Conservation (phyloP, 2,888 invertebrate species). For the Xylocampa areola region DNA sequence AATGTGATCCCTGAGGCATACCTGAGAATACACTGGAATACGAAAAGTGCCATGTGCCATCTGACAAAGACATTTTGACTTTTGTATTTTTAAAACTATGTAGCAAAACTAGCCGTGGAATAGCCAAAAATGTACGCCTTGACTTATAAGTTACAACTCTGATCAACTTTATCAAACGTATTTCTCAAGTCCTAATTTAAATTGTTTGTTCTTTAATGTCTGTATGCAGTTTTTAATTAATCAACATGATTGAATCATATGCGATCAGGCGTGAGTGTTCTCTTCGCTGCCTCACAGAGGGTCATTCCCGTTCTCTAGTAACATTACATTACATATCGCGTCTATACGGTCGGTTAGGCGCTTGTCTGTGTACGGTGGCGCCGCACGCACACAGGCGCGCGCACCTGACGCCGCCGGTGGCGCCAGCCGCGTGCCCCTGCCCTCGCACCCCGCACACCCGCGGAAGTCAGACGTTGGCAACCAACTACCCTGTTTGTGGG, state of each 20-base stretch:
- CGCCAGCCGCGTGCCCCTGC: constrained; percentile 75
- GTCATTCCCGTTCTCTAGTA: constrained; percentile 14
- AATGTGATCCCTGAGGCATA: constrained; percentile 24
- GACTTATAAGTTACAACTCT: background rate
- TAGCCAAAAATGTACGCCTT: background rate
- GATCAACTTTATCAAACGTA: constrained; percentile 20
- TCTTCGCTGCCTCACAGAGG: constrained; percentile 43
- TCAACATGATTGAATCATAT: background rate
- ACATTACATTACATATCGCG: constrained; percentile 22
- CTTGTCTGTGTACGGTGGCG: constrained; percentile 75
- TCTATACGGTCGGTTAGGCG: constrained; percentile 58
- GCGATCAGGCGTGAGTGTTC: background rate
- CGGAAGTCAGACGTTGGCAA: constrained; percentile 62
- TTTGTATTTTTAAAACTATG: background rate
- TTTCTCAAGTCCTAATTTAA: background rate
- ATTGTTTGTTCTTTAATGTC: background rate
- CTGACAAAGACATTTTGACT: background rate
- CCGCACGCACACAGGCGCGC: constrained; percentile 87
- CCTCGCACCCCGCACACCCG: constrained; percentile 61
- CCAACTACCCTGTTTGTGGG: constrained; percentile 50
- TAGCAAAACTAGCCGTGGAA: background rate
- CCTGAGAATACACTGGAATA: constrained; percentile 1
- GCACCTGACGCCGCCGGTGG: constrained; percentile 89
- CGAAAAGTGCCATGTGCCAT: no score
- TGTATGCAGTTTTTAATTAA: background rate